Conservation (phyloP, 2,797 vertebrate genomes). For the Sardinella longiceps region DNA sequence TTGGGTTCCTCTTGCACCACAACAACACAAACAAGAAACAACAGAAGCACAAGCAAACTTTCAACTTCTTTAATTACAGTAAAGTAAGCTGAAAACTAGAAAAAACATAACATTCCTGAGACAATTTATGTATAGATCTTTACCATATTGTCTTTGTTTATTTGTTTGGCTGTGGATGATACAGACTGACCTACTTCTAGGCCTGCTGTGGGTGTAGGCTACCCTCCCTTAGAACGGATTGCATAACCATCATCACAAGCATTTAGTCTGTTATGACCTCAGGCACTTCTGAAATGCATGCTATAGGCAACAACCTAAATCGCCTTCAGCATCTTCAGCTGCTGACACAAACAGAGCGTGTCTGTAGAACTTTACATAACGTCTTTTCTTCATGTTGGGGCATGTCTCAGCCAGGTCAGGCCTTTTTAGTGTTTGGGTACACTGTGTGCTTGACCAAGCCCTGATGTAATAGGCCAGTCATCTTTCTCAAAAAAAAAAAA, state of each 20-base stretch:
- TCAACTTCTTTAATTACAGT: neutral
- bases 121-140: neutral
- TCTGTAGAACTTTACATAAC: neutral
- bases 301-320: neutral
- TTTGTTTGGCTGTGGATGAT: neutral
- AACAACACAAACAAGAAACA: neutral
- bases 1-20: neutral
- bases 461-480: conserved; percentile 67
- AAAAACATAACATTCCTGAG: neutral
- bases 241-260: neutral
- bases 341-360: neutral
- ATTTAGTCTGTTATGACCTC: neutral
- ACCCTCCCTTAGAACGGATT: neutral
- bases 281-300: neutral
- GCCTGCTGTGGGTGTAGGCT: neutral
- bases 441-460: neutral
- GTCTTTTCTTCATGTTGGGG: neutral
- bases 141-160: neutral
- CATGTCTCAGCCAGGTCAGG: neutral
- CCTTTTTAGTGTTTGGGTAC: neutral
- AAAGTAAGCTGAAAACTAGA: neutral
- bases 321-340: neutral
- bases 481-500: conserved; percentile 41
- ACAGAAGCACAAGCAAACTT: too few relatives aligned
- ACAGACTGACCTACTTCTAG: neutral